phyloP scores from a whole-genome alignment of 92 coral and sea anemone genomes.

The Phenganax stokvisi region DNA sequence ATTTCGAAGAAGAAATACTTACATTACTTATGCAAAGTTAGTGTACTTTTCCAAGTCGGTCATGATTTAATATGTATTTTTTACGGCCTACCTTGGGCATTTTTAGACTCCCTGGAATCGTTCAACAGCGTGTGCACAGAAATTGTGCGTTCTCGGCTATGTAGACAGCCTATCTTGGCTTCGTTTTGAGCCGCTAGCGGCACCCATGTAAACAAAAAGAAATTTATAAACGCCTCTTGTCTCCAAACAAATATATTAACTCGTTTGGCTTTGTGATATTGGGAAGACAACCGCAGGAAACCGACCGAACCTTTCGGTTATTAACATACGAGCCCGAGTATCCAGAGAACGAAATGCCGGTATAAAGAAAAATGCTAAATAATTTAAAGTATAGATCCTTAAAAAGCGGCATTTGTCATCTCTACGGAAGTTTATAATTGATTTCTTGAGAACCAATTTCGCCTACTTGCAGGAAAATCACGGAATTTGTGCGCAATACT shows the following conservation, averaged over 20 bases:
- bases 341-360: background rate
- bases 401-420: too few relatives aligned
- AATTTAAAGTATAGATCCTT: too few relatives aligned
- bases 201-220: constrained; percentile 29
- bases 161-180: constrained; percentile 40
- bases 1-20: too few relatives aligned
- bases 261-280: constrained; percentile 22
- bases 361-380: too few relatives aligned
- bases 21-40: background rate
- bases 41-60: background rate
- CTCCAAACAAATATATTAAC: constrained; percentile 26
- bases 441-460: too few relatives aligned
- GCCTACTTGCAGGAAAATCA: too few relatives aligned
- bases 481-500: too few relatives aligned
- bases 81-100: constrained; percentile 26
- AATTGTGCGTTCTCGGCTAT: constrained; percentile 32
- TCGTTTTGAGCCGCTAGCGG: constrained; percentile 27
- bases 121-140: constrained; percentile 32
- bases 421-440: too few relatives aligned
- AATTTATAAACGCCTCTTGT: background rate
- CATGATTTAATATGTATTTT: background rate
- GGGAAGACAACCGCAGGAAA: constrained; percentile 10
- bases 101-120: background rate
- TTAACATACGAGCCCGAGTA: background rate
- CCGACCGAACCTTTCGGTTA: background rate